Evolutionary conservation across 30 jellyfish, hydroid and myxozoan species (phyloP).

Genomic region (Hydractinia echinata): DNA sequence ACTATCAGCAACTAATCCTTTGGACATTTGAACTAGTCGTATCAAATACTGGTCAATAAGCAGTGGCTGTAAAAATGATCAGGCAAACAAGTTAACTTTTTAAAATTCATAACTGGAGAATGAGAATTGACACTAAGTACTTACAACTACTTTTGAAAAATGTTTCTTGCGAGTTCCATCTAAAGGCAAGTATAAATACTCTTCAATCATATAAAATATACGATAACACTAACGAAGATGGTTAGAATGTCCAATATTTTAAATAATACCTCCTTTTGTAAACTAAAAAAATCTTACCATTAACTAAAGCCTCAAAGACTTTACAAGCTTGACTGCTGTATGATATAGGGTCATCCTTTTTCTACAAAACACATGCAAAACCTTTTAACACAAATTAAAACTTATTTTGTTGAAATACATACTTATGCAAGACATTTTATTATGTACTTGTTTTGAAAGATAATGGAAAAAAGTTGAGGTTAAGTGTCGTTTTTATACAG

Average conservation of each 20-base stretch:
- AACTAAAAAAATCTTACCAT: constrained; percentile 30
- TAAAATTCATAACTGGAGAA: not conserved
- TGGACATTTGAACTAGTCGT: not conserved
- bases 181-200: not conserved
- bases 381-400: too few species aligned
- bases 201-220: too few species aligned
- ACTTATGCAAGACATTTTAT: too few species aligned
- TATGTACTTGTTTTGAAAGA: too few species aligned
- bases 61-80: not conserved
- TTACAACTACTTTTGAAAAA: not conserved
- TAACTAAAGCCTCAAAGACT: constrained; percentile 39
- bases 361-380: not conserved
- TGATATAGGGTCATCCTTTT: not conserved
- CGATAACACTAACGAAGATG: too few species aligned
- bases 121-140: not conserved
- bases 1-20: constrained; percentile 10
- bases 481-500: too few species aligned
- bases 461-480: too few species aligned
- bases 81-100: not conserved
- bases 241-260: too few species aligned
- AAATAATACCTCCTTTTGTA: not conserved
- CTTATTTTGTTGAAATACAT: too few species aligned
- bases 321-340: constrained; percentile 37
- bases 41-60: constrained; percentile 9
- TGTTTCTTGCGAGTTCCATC: constrained; percentile 19